Percentiles rank a stretch among this genome's conserved stretches.
These are phyloP conservation scores for Petrolisthes manimaculis DNA, from an alignment of 2,888 invertebrate species.

Conservation along the genomic window DNA sequence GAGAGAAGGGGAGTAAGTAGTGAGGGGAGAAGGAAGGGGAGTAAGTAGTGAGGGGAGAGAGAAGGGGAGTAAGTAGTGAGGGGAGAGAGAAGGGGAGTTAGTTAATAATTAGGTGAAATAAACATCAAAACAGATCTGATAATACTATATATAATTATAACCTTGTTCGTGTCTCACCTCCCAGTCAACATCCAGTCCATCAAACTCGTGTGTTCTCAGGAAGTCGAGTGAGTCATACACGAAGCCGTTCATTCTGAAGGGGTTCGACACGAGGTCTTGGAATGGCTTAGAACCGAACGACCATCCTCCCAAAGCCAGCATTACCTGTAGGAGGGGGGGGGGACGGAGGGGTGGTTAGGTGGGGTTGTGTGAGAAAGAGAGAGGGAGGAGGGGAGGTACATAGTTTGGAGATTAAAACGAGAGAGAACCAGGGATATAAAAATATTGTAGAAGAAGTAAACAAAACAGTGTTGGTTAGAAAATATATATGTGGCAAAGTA, in stretches of 20 bases:
- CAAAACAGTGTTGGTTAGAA: not conserved
- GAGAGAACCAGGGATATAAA: not conserved
- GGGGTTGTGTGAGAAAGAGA: not conserved
- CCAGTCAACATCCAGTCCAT: slow-evolving; percentile 94
- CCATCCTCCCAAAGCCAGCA: slow-evolving; percentile 92
- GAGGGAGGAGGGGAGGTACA: not conserved
- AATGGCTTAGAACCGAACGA: slow-evolving; percentile 95
- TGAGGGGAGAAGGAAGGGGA: not conserved
- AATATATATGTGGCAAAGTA: not conserved
- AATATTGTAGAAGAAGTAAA: not conserved
- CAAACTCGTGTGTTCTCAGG: slow-evolving; percentile 89
- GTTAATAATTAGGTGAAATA: not conserved
- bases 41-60: not conserved
- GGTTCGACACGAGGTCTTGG: slow-evolving; percentile 90
- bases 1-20: not conserved
- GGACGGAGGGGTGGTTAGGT: not conserved
- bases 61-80: not conserved
- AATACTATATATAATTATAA: not conserved
- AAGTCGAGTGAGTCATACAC: slow-evolving; percentile 95
- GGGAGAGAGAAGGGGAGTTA: not conserved
- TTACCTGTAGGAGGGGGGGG: slow-evolving; percentile 74
- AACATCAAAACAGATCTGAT: not conserved
- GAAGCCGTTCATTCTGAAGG: slow-evolving; percentile 94
- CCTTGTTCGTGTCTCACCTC: slow-evolving; percentile 72
- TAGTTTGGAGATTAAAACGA: not conserved